Percentiles rank a stretch among this genome's conserved stretches.
These are phyloP conservation scores for Panthera leo DNA, from an alignment of 2,113 vertebrate species.

Conservation along the genomic window DNA sequence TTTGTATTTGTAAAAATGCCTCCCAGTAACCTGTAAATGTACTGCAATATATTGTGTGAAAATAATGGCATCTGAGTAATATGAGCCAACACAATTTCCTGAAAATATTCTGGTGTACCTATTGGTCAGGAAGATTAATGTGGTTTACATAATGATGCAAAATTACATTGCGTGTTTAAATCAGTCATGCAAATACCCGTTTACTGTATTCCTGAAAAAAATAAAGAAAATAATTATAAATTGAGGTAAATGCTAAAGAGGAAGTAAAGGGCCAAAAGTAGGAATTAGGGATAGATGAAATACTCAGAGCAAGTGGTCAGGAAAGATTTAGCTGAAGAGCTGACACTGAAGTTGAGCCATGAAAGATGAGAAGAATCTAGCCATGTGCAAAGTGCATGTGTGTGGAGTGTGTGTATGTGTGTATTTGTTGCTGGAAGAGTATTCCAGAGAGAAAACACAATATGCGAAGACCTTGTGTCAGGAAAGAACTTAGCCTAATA, in stretches of 20 bases:
- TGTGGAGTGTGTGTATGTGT: neutral
- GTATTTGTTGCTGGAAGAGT: neutral
- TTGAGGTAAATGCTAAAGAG: neutral
- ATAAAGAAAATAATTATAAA: conserved; percentile 63
- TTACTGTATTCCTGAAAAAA: conserved; percentile 41
- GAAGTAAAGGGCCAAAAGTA: conserved; percentile 21
- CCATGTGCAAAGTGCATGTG: neutral
- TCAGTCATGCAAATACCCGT: conserved; percentile 44
- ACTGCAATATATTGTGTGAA: conserved; percentile 45
- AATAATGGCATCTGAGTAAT: conserved; percentile 49
- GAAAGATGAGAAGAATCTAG: neutral
- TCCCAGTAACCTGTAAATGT: conserved; percentile 45
- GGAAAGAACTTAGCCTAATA: neutral
- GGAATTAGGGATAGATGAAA: neutral
- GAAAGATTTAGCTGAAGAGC: neutral
- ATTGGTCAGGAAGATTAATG: conserved; percentile 57
- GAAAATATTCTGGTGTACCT: conserved; percentile 56
- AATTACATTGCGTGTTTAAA: conserved; percentile 60
- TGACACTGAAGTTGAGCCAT: neutral
- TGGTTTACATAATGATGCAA: conserved; percentile 48
- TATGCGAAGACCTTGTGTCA: neutral
- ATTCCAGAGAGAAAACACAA: neutral
- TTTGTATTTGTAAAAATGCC: conserved; percentile 73
- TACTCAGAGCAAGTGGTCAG: neutral
- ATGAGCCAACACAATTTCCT: conserved; percentile 41